These are phyloP conservation scores for Bruchidius siliquastri DNA, from an alignment of 2,888 invertebrate genomes.

Conservation along the genomic window DNA sequence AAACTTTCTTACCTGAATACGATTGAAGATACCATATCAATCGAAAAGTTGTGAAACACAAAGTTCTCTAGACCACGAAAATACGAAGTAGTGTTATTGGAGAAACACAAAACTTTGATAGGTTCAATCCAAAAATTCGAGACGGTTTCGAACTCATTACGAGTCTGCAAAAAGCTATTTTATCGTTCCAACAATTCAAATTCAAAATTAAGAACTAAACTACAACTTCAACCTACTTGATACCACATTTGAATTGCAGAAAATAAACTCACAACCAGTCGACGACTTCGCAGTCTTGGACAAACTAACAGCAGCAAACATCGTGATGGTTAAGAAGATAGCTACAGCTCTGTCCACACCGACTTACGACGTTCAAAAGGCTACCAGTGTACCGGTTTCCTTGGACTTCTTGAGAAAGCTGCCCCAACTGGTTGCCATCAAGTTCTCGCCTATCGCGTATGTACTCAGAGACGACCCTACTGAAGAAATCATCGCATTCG, in stretches of 20 bases:
- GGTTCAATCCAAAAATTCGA: too few relatives aligned
- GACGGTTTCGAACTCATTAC: too few relatives aligned
- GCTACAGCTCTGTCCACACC: slow-evolving; percentile 25
- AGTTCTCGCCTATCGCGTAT: slow-evolving; percentile 58
- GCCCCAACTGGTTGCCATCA: slow-evolving; percentile 56
- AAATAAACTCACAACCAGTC: slow-evolving; percentile 43
- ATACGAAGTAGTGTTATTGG: too few relatives aligned
- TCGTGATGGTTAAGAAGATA: slow-evolving; percentile 37
- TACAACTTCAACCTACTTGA: too few relatives aligned
- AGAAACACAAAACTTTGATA: too few relatives aligned
- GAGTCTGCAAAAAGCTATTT: too few relatives aligned
- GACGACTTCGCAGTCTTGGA: slow-evolving; percentile 62
- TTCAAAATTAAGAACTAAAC: too few relatives aligned
- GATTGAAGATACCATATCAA: too few relatives aligned
- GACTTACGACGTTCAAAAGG: slow-evolving; percentile 10
- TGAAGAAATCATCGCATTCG: slow-evolving; percentile 48
- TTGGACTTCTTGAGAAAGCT: slow-evolving; percentile 43
- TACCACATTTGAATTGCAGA: slow-evolving; percentile 1
- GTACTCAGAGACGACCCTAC: slow-evolving; percentile 53
- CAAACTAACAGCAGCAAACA: slow-evolving; percentile 53
- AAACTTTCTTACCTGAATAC: too few relatives aligned
- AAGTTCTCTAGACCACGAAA: too few relatives aligned
- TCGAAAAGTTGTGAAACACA: too few relatives aligned
- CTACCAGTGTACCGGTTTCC: slow-evolving; percentile 10
- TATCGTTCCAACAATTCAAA: too few relatives aligned